Conservation (phyloP, 2,888 invertebrate genomes). For the Nipponacmea schrenckii region DNA sequence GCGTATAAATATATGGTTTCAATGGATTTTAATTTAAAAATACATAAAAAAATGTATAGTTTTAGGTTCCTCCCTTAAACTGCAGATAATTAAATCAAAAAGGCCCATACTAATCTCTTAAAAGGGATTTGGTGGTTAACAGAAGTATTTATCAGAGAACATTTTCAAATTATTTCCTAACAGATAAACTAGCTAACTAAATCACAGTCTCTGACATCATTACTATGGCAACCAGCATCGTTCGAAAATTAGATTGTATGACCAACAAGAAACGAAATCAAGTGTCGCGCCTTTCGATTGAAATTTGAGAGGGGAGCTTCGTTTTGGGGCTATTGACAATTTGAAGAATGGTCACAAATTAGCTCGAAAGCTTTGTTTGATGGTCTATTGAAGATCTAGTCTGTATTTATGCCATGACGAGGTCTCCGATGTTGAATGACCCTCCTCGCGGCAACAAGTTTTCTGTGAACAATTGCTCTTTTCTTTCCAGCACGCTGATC, state of each 20-base stretch:
- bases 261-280: slow-evolving; percentile 28
- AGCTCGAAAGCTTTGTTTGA: not conserved
- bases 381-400: not conserved
- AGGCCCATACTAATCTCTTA: not conserved
- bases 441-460: slow-evolving; percentile 6
- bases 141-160: not conserved
- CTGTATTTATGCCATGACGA: slow-evolving; percentile 5
- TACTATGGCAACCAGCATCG: slow-evolving; percentile 28
- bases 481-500: not conserved
- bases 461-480: slow-evolving; percentile 1
- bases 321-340: slow-evolving; percentile 3
- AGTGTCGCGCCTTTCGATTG: slow-evolving; percentile 15
- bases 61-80: too few species aligned
- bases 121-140: not conserved
- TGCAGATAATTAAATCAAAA: too few species aligned
- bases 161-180: not conserved
- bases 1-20: too few species aligned
- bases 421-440: not conserved
- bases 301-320: not conserved
- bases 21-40: too few species aligned
- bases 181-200: slow-evolving; percentile 19
- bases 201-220: slow-evolving; percentile 29
- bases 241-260: slow-evolving; percentile 31
- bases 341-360: slow-evolving; percentile 9
- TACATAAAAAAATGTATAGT: too few species aligned